Evolutionary conservation across 2,888 invertebrate species (phyloP), one percentile per base, ranked within the genome.

Genomic region (Tachystola acroxantha): DNA sequence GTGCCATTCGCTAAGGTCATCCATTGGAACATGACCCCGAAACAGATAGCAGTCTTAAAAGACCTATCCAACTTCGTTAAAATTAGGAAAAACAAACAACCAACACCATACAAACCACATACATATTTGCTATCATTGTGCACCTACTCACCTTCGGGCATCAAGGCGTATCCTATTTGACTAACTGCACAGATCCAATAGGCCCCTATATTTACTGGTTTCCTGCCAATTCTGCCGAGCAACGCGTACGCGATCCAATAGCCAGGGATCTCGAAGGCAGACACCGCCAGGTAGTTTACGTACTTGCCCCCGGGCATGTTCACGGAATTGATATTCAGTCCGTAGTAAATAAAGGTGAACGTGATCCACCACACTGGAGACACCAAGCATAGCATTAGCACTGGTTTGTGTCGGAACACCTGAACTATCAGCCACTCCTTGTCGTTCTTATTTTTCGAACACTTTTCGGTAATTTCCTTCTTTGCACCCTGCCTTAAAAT

Each of bases 241-340:
- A 91, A 60, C n/a, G 89, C 59, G 32, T 88, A 88, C 0, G 91
- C 90, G 24, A 89, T 50, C 51, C 90, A 73, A 55, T 90, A 91
- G 0, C 91, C 92, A 0, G 93, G 93, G 36, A 93, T 89, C 64
- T 93, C 93, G 2, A 90, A 88, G 7, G 88, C 63, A 0, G 88
- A 72, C 2, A 89, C 90, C 12, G 89, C 67, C 37, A 91, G 85
- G 55, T 91, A 92, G 69, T 92, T 92, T 7, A 90, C 34, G 60
- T 92, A 92, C 42, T 85, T 85, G 55, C 92, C 90, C 2, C 91
- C 92, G 0, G 88, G 88, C 46, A 93, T 73, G 10, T 89, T 86
- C 0, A 91, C 90, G 0, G 92, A 89, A 59, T 91, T 91, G 25
- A 92, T 73, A 0, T 91, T 90, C 31, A 93, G 62, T 0, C 93